Conservation (phyloP, 2,888 invertebrate species). For the Diplazon laetatorius region DNA sequence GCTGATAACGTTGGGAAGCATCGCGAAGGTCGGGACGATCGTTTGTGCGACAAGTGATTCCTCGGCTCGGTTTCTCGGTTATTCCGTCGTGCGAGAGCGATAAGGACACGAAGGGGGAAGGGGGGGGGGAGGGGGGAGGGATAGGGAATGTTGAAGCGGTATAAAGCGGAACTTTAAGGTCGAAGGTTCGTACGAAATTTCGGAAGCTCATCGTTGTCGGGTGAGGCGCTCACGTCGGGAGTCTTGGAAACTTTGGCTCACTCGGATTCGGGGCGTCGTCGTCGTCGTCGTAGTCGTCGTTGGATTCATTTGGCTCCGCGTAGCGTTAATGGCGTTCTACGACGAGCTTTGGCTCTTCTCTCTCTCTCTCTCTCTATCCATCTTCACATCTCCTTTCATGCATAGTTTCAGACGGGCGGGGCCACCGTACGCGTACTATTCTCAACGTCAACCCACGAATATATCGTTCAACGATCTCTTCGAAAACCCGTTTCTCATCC, state of each 20-base stretch:
- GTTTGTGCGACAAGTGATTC: slow-evolving; percentile 21
- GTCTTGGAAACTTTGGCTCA: slow-evolving; percentile 21
- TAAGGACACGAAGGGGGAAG: slow-evolving; percentile 21
- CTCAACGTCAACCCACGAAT: slow-evolving; percentile 26
- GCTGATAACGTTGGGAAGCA: background rate
- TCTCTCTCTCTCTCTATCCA: background rate
- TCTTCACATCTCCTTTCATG: slow-evolving; percentile 55
- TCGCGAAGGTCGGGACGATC: slow-evolving; percentile 10
- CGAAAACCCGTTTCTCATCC: slow-evolving; percentile 29
- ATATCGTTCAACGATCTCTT: slow-evolving; percentile 68
- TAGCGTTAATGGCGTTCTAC: slow-evolving; percentile 66
- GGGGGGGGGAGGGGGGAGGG: background rate
- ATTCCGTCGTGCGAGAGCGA: background rate
- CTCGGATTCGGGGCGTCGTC: slow-evolving; percentile 29
- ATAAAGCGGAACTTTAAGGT: slow-evolving; percentile 31
- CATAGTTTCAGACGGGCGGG: slow-evolving; percentile 57
- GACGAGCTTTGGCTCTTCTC: slow-evolving; percentile 35
- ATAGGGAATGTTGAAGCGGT: background rate
- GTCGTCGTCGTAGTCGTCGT: slow-evolving; percentile 36
- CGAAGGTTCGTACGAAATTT: slow-evolving; percentile 32
- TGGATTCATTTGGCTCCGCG: slow-evolving; percentile 69
- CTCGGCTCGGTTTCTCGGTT: slow-evolving; percentile 7
- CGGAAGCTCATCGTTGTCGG: slow-evolving; percentile 27
- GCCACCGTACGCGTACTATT: slow-evolving; percentile 53
- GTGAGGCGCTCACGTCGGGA: slow-evolving; percentile 21